Evolutionary conservation across 1,140 invertebrate species (phyloP).

Genomic region (Manduca sexta): DNA sequence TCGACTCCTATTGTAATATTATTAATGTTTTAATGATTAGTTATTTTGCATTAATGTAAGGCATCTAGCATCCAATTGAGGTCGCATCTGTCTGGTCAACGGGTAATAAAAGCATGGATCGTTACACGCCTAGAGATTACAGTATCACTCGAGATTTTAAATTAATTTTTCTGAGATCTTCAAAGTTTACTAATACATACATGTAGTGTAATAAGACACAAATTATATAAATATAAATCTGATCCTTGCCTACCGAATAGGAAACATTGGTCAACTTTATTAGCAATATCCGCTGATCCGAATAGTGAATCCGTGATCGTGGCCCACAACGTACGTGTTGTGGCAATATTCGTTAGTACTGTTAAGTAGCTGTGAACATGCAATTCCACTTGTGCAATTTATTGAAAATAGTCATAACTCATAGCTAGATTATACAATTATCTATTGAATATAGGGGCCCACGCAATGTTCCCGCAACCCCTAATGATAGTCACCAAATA

Average conservation of each 20-base stretch:
- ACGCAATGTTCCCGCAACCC: constrained; percentile 55
- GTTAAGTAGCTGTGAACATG: constrained; percentile 68
- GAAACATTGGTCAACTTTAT: constrained; percentile 32
- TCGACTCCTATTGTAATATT: constrained; percentile 69
- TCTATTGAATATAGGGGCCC: constrained; percentile 71
- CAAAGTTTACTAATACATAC: constrained; percentile 57
- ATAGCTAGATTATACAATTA: constrained; percentile 71
- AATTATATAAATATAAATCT: constrained; percentile 42
- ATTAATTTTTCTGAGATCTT: constrained; percentile 60
- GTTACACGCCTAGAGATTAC: constrained; percentile 62
- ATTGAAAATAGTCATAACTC: constrained; percentile 69
- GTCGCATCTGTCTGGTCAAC: constrained; percentile 58
- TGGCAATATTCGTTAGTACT: constrained; percentile 45
- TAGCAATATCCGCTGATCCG: constrained; percentile 38
- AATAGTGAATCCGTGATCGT: constrained; percentile 47
- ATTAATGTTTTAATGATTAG: constrained; percentile 69
- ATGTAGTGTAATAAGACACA: constrained; percentile 54
- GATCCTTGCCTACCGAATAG: constrained; percentile 53
- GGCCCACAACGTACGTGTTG: constrained; percentile 43
- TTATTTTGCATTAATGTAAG: constrained; percentile 67
- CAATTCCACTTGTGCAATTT: constrained; percentile 72
- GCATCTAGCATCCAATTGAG: constrained; percentile 67
- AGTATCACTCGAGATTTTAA: constrained; percentile 70
- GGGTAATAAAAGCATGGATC: constrained; percentile 40
- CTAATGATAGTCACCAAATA: constrained; percentile 59